These are phyloP conservation scores for Melinaea marsaeus DNA, from an alignment of 2,888 invertebrate genomes.

Conservation along the genomic window DNA sequence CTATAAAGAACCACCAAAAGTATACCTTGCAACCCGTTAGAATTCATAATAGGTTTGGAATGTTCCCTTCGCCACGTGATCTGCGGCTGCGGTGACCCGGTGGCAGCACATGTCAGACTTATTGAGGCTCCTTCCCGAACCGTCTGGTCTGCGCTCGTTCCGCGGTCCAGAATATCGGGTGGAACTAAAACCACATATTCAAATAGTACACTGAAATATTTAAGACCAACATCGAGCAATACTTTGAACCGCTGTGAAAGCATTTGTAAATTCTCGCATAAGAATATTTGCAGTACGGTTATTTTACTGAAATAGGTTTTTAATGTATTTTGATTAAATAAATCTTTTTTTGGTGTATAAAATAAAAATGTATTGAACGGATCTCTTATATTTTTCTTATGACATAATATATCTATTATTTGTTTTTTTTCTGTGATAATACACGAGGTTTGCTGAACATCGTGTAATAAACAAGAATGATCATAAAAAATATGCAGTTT, in stretches of 20 bases:
- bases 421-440: no score
- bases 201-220: neutral
- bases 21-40: conserved; percentile 83
- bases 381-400: neutral
- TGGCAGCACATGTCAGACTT: conserved; percentile 90
- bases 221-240: neutral
- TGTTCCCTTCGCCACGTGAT: conserved; percentile 93
- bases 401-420: neutral
- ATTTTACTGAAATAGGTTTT: no score
- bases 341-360: neutral
- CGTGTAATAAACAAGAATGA: no score
- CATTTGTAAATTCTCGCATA: no score
- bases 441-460: no score
- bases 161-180: conserved; percentile 90
- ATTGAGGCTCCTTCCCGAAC: conserved; percentile 92
- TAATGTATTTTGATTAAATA: neutral
- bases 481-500: no score
- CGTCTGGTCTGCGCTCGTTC: conserved; percentile 90
- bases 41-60: conserved; percentile 83
- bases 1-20: neutral
- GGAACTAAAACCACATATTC: conserved; percentile 74
- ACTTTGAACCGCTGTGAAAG: neutral
- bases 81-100: conserved; percentile 91
- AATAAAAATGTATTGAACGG: neutral
- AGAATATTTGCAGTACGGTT: no score